A percentile compares a stretch with the other conserved stretches of the same genome.
These are phyloP conservation scores for Podarcis muralis DNA, from an alignment of 2,113 vertebrate species.

Conservation along the genomic window DNA sequence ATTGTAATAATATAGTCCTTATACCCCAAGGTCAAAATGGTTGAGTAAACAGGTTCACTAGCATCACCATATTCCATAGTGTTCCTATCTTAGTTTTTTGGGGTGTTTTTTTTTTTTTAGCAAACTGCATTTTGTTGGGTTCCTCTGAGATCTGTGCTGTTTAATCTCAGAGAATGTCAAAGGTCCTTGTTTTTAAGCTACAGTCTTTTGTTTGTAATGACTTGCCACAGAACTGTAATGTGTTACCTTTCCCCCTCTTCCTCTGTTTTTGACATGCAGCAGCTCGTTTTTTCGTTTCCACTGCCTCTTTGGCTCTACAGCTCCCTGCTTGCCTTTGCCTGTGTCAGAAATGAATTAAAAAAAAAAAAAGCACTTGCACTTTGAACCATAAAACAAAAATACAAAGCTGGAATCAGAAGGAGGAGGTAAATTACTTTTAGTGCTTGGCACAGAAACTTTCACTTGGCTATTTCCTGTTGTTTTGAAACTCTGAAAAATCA, in stretches of 20 bases:
- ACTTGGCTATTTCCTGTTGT: slow-evolving; percentile 79
- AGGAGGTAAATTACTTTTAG: slow-evolving; percentile 79
- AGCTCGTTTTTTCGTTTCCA: slow-evolving; percentile 64
- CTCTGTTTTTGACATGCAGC: slow-evolving; percentile 61
- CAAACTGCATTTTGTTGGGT: background rate
- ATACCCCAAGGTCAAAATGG: background rate
- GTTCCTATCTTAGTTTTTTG: background rate
- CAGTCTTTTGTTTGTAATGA: slow-evolving; percentile 48
- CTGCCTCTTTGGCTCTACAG: slow-evolving; percentile 45
- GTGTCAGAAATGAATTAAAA: slow-evolving; percentile 74
- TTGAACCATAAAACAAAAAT: slow-evolving; percentile 79
- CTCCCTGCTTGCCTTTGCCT: slow-evolving; percentile 41
- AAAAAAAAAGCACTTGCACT: slow-evolving; percentile 74
- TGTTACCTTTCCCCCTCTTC: slow-evolving; percentile 28
- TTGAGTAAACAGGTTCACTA: background rate
- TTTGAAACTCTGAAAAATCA: slow-evolving; percentile 79
- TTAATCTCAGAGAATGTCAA: slow-evolving; percentile 37
- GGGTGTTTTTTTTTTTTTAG: background rate
- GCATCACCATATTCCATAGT: background rate
- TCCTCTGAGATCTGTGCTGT: background rate
- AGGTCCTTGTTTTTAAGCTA: slow-evolving; percentile 55
- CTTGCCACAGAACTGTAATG: slow-evolving; percentile 54
- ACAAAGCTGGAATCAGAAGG: slow-evolving; percentile 77
- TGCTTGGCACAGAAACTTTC: slow-evolving; percentile 78
- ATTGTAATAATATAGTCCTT: background rate